A percentile compares a stretch with the other conserved stretches of the same genome.
Evolutionary conservation across 2,113 vertebrate species (phyloP).

Genomic region (Myiozetetes cayanensis): DNA sequence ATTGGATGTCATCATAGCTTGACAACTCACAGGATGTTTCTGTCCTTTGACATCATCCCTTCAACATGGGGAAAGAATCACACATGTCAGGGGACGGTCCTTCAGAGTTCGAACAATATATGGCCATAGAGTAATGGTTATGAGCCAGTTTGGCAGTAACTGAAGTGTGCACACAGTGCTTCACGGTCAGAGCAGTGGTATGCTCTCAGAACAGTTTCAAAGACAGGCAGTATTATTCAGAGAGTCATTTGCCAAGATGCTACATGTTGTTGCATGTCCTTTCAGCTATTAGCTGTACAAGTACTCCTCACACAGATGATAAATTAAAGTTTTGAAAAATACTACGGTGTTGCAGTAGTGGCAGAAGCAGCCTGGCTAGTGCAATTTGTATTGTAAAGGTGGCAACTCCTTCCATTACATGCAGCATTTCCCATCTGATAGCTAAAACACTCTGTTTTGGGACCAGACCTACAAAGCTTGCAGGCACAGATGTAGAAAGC

Average conservation of each 20-base stretch:
- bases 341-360: neutral
- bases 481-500: neutral
- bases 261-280: neutral
- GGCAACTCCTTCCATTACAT: neutral
- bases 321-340: neutral
- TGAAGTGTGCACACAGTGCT: neutral
- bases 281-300: neutral
- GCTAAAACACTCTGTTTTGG: neutral
- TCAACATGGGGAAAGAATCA: neutral
- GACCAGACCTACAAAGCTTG: neutral
- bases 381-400: neutral
- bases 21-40: neutral
- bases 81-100: neutral
- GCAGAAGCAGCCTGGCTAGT: neutral
- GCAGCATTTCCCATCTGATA: neutral
- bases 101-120: neutral
- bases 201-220: neutral
- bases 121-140: rapidly evolving
- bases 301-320: neutral
- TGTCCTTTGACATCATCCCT: neutral
- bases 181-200: neutral
- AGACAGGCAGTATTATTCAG: neutral
- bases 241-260: neutral
- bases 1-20: neutral
- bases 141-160: neutral